Evolutionary conservation across 2,113 vertebrate genomes (phyloP).

Genomic region (Saguinus imperator): DNA sequence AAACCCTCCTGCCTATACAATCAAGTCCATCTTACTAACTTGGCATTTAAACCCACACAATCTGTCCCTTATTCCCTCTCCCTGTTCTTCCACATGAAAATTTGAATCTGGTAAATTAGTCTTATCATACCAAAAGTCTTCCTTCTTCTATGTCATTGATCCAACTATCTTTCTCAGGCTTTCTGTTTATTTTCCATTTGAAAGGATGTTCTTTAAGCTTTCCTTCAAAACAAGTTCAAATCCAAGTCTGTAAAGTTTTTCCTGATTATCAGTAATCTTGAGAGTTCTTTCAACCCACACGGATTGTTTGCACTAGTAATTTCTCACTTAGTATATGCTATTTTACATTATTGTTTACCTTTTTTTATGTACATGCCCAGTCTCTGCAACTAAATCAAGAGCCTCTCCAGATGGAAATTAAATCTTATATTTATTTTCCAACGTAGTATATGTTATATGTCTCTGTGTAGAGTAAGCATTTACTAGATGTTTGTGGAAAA

Average conservation of each 20-base stretch:
- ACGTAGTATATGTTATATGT: background rate
- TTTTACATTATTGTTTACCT: background rate
- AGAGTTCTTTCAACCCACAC: background rate
- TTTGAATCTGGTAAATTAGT: background rate
- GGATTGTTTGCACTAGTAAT: background rate
- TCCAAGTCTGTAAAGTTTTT: background rate
- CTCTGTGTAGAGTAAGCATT: background rate
- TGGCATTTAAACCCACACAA: background rate
- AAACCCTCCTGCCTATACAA: background rate
- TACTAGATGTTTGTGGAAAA: background rate
- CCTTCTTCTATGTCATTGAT: background rate
- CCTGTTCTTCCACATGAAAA: background rate
- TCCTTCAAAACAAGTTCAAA: background rate
- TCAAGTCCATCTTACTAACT: background rate
- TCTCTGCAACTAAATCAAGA: background rate
- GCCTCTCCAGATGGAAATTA: background rate
- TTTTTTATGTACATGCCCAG: background rate
- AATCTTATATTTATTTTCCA: background rate
- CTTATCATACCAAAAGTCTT: background rate
- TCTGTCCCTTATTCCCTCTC: background rate
- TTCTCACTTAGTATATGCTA: background rate
- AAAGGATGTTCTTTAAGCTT: background rate
- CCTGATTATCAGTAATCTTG: background rate
- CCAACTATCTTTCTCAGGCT: background rate
- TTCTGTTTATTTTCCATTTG: constrained; percentile 14